A percentile compares a stretch with the other conserved stretches of the same genome.
These are phyloP conservation scores for Lagorchestes hirsutus DNA, from an alignment of 2,797 vertebrate genomes.

Conservation along the genomic window DNA sequence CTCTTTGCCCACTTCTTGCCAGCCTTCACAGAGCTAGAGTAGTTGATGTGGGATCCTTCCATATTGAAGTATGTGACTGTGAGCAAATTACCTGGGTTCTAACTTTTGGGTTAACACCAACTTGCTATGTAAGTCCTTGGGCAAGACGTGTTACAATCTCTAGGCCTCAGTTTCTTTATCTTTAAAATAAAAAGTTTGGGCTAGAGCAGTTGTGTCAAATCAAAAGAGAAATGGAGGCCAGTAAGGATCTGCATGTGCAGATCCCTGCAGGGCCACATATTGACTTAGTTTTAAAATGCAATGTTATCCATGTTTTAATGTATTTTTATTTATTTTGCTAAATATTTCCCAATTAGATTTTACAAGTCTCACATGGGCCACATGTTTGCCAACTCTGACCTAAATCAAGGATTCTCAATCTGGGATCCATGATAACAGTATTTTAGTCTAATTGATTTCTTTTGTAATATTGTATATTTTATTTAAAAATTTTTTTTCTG, in stretches of 20 bases:
- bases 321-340: neutral
- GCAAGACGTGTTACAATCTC: neutral
- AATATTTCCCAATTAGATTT: neutral
- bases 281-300: neutral
- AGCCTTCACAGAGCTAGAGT: neutral
- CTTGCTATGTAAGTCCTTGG: neutral
- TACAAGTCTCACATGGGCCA: neutral
- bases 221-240: neutral
- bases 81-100: neutral
- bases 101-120: neutral
- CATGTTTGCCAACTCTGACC: neutral
- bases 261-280: neutral
- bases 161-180: neutral
- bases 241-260: neutral
- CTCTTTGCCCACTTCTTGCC: neutral
- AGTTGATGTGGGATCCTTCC: neutral
- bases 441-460: neutral
- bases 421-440: neutral
- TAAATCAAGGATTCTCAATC: neutral
- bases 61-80: neutral
- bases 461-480: neutral
- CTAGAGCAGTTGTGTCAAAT: neutral
- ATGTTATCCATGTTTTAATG: neutral
- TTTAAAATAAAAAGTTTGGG: neutral
- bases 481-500: neutral